Evolutionary conservation across 2,113 vertebrate species (phyloP).

Genomic region (Crotalus viridis): DNA sequence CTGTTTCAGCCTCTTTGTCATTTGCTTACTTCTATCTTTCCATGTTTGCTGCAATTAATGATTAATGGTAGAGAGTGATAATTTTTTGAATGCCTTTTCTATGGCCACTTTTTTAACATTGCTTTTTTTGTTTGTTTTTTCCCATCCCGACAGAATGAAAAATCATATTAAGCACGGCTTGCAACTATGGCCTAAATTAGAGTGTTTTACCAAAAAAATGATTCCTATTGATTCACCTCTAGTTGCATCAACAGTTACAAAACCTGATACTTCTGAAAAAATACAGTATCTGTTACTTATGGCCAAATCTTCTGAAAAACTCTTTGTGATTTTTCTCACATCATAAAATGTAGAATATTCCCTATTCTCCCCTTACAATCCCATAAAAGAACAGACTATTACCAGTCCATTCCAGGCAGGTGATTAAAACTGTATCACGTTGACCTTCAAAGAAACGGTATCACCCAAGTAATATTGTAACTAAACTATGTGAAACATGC

Average conservation of each 20-base stretch:
- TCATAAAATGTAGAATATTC: neutral
- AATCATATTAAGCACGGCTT: neutral
- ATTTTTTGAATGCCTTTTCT: neutral
- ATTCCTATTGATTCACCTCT: neutral
- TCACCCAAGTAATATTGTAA: neutral
- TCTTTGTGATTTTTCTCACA: slow-evolving; percentile 9
- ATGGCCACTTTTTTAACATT: neutral
- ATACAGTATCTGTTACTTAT: neutral
- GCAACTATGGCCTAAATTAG: neutral
- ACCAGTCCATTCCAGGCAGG: neutral
- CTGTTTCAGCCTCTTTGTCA: neutral
- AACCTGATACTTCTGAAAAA: neutral
- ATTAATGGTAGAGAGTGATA: neutral
- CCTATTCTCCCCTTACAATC: neutral
- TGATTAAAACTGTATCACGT: neutral
- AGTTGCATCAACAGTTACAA: neutral
- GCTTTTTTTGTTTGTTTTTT: neutral
- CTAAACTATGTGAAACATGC: neutral
- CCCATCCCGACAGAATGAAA: neutral
- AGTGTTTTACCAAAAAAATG: neutral
- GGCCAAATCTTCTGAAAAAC: slow-evolving; percentile 16
- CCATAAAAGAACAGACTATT: neutral
- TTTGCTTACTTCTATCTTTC: slow-evolving; percentile 12
- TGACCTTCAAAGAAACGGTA: neutral
- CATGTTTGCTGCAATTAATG: neutral